Percentiles rank a stretch among this genome's conserved stretches.
Evolutionary conservation across 1,140 invertebrate genomes (phyloP).

Genomic region (Panulirus ornatus): DNA sequence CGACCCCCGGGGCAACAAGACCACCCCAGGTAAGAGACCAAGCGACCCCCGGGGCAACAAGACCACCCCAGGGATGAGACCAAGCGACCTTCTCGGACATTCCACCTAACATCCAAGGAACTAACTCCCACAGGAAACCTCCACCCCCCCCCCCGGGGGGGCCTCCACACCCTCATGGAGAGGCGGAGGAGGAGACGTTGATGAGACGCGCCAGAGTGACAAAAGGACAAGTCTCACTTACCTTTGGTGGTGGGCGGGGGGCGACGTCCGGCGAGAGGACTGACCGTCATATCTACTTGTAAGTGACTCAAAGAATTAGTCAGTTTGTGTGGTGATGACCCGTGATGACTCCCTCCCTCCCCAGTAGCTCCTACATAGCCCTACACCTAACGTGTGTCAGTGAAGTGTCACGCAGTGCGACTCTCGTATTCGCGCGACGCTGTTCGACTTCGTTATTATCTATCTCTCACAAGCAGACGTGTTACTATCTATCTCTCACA

Average conservation of each 20-base stretch:
- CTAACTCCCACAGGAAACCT: no score
- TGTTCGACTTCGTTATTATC: neutral
- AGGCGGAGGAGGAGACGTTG: neutral
- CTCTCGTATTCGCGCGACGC: neutral
- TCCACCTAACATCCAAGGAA: no score
- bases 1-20: no score
- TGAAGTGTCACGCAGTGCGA: neutral
- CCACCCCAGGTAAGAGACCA: no score
- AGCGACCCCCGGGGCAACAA: no score
- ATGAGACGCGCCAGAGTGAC: constrained; percentile 44
- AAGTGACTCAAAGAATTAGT: constrained; percentile 51
- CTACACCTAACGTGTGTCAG: neutral
- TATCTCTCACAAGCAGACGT: constrained; percentile 36
- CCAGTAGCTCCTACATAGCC: neutral
- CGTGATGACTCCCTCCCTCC: neutral
- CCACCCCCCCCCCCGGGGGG: no score
- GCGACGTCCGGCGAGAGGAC: constrained; percentile 18
- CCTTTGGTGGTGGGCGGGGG: constrained; percentile 46
- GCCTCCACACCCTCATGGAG: no score
- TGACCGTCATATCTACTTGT: constrained; percentile 62
- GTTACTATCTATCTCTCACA: constrained; percentile 13
- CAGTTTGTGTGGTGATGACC: constrained; percentile 15
- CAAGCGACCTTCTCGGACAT: neutral
- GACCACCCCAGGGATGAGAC: neutral
- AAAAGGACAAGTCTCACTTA: constrained; percentile 59